A percentile compares a stretch with the other conserved stretches of the same genome.
These are phyloP conservation scores for Saccopteryx leptura DNA, from an alignment of 2,113 vertebrate genomes.

Conservation along the genomic window DNA sequence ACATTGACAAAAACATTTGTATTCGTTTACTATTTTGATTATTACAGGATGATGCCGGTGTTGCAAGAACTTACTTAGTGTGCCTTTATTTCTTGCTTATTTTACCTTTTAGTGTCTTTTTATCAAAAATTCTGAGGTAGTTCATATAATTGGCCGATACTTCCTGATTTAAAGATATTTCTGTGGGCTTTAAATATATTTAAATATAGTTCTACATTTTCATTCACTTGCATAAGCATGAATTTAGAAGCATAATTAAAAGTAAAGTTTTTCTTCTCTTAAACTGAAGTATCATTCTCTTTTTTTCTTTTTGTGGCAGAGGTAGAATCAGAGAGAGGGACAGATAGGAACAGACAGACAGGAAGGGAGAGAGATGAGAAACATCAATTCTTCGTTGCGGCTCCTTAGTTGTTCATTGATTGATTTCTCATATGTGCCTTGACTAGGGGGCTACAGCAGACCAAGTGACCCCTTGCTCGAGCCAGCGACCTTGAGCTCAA, in stretches of 20 bases:
- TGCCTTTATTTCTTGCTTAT: not conserved
- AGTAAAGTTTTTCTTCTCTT: not conserved
- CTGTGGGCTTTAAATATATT: constrained; percentile 1
- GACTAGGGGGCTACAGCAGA: too few species aligned
- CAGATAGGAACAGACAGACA: too few species aligned
- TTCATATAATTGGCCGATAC: not conserved
- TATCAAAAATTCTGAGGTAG: not conserved
- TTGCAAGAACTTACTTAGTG: not conserved
- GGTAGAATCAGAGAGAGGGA: too few species aligned
- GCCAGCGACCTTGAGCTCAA: too few species aligned
- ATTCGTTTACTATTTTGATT: not conserved
- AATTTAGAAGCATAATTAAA: not conserved
- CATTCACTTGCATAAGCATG: constrained; percentile 6
- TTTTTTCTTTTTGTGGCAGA: not conserved
- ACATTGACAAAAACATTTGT: not conserved
- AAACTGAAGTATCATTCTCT: constrained; percentile 40
- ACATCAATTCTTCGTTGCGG: too few species aligned
- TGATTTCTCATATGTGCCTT: too few species aligned
- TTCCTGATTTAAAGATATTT: constrained; percentile 31
- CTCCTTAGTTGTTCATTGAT: too few species aligned
- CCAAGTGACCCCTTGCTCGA: too few species aligned
- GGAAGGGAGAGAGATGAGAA: too few species aligned
- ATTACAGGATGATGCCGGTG: not conserved
- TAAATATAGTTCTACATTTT: constrained; percentile 60
- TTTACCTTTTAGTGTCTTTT: constrained; percentile 49